Base-by-base conservation (phyloP, 2,888 invertebrate species). In the Epirrhoe tristata region DNA sequence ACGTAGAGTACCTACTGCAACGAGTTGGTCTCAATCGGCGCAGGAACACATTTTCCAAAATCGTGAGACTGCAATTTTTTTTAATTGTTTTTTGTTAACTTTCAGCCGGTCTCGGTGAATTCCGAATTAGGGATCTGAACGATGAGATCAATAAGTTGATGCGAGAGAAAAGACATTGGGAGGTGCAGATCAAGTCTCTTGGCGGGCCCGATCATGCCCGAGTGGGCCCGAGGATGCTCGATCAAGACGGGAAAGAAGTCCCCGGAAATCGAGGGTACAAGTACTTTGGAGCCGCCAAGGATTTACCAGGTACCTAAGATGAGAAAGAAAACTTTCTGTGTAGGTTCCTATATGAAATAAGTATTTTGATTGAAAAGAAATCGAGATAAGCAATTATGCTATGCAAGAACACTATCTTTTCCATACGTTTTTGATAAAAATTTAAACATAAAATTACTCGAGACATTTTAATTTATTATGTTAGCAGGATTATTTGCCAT, bases 91-190 rank as follows among this genome's bases (percentile, higher is more conserved):
- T 31, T 39, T 55, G 14, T 16, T 57, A 10, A 55, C 39, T 36
- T 52, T 10, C 77, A 96, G 97, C 99, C 74, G 99, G 99, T 66
- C 94, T 99, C n/a, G 99, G 99, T 3, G 99, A 99, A 90, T 99
- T 99, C 86, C 96, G 99, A 31, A 98, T 99, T 72, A 95, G 99
- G 14, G 99, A 99, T 86, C 93, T 99, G 24, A 99, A 99, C 87
- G 99, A 99, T 91, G 99, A 99, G 90, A 99, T 99, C 76, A 99
- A 99, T 90, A 99, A 99, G 90, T 87, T 99, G 72, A 94, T 99
- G 67, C 94, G 99, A 55, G 98, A 99, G 84, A 99, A 99, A 83
- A 95, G 98, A 0, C 99, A 99, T 84, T 99, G 99, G 99, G 99
- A 99, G 85, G 97, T 97, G 60, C 97, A 99, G 85, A 99, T 99